A percentile compares a stretch with the other conserved stretches of the same genome.
phyloP scores from a whole-genome alignment of 1,140 invertebrate genomes.

The Phenacoccus solenopsis region DNA sequence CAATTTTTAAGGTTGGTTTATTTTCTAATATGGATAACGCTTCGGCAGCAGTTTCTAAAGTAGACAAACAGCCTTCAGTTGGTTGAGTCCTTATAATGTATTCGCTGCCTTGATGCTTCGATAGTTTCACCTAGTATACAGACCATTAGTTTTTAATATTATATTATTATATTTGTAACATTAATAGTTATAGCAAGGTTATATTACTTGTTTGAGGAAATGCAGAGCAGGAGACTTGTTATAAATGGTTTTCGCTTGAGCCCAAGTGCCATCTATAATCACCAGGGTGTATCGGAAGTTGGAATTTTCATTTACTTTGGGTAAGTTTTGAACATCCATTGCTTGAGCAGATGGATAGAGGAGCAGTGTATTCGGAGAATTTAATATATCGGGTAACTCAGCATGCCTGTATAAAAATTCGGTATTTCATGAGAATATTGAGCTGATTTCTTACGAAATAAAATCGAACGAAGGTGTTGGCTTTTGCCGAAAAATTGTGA shows the following conservation, averaged over 20 bases:
- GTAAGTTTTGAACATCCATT: conserved; percentile 42
- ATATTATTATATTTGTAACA: background rate
- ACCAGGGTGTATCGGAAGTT: conserved; percentile 56
- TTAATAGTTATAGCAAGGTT: background rate
- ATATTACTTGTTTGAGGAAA: conserved; percentile 41
- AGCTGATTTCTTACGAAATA: background rate
- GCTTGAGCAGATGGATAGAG: conserved; percentile 70
- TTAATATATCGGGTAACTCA: conserved; percentile 51
- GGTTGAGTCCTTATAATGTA: conserved; percentile 90
- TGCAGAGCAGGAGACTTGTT: conserved; percentile 54
- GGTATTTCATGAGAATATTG: background rate
- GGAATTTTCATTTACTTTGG: conserved; percentile 28
- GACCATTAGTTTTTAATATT: background rate
- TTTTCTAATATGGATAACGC: conserved; percentile 65
- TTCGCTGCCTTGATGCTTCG: conserved; percentile 55
- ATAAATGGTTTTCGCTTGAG: conserved; percentile 79
- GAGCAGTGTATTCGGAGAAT: conserved; percentile 55
- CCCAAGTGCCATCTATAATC: conserved; percentile 86
- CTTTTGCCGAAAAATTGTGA: background rate
- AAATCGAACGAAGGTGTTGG: background rate
- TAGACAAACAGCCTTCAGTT: conserved; percentile 78
- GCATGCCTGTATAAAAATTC: conserved; percentile 42
- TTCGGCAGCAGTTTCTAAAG: conserved; percentile 75
- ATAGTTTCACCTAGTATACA: conserved; percentile 52
- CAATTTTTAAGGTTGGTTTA: conserved; percentile 46